Base-by-base conservation (phyloP, 2,797 vertebrate species). In the Danio choprae region DNA sequence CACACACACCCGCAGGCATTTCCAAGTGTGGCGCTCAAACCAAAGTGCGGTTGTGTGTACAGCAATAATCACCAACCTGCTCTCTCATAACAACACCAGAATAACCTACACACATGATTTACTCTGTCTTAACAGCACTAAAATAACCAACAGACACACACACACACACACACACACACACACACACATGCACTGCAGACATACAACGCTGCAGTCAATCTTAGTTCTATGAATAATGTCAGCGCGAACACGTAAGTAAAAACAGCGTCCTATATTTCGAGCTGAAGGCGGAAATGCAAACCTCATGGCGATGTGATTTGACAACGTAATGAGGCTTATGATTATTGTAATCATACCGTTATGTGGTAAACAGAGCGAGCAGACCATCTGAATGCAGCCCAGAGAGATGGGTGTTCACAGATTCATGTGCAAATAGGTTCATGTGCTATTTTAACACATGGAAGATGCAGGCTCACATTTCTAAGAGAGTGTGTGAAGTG, bases 11-110 rank as follows among this genome's bases (percentile, higher is more conserved):
- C 85, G 80, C 85, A 86, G 83, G 85, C 81, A 86, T 85, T 85
- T 85, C 81, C 83, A 58, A 77, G 51, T 81, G 76, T 65, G 77
- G 67, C 53, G 48, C 64, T 62, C 38, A 83, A 84, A 77, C 79
- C 84, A 71, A 63, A 63, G 62, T 86, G 82, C 40, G 84, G 82
- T 84, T 59, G 56, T 15, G 3, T 74, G 89, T 89, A 89, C 88
- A 88, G 91, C 91, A 90, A 93, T 91, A 94, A 94, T 93, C 87
- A 92, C 82, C 88, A 93, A 85, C 90, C 91, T 90, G 88, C 88
- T 86, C 83, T 92, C 91, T 93, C 91, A 91, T 92, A 92, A 92
- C 90, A 91, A 91, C 88, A 93, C 91, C 89, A 93, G 89, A 93
- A 93, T 92, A 93, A 91, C 89, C 89, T 88, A 82, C 86, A 81